phyloP scores from a whole-genome alignment of 2,888 invertebrate species.

The Tenthredo notha region DNA sequence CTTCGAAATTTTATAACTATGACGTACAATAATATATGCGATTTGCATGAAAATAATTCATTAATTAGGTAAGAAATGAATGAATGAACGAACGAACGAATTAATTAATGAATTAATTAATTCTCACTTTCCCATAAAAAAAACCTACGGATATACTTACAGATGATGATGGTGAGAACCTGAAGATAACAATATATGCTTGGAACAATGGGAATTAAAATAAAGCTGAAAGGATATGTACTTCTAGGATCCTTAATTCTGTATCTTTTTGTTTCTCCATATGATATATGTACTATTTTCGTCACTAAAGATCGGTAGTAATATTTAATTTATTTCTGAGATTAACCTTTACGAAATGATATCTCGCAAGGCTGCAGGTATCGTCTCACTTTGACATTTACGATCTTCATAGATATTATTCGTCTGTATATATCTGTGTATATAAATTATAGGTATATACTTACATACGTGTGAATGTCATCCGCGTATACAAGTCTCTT shows the following conservation, averaged over 20 bases:
- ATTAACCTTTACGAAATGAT: background rate
- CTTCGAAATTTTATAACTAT: background rate
- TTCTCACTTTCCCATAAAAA: constrained; percentile 24
- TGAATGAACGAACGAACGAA: background rate
- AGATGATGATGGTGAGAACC: background rate
- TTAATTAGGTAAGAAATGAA: background rate
- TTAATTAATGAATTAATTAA: background rate
- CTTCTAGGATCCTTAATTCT: background rate
- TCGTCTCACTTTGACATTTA: constrained; percentile 39
- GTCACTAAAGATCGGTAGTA: background rate
- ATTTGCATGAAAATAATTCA: background rate
- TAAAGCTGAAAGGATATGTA: background rate
- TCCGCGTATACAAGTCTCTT: background rate
- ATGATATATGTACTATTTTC: background rate
- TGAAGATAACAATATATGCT: background rate
- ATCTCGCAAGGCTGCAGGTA: background rate
- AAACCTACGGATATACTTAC: background rate
- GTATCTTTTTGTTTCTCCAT: background rate
- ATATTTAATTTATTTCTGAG: background rate
- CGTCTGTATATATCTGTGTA: background rate
- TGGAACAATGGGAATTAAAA: background rate
- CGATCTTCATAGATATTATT: background rate
- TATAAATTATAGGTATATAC: background rate
- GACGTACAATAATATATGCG: background rate
- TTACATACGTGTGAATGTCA: constrained; percentile 15